A percentile compares a stretch with the other conserved stretches of the same genome.
phyloP scores from a whole-genome alignment of 2,888 invertebrate genomes.

The Cryptocephalus primarius region DNA sequence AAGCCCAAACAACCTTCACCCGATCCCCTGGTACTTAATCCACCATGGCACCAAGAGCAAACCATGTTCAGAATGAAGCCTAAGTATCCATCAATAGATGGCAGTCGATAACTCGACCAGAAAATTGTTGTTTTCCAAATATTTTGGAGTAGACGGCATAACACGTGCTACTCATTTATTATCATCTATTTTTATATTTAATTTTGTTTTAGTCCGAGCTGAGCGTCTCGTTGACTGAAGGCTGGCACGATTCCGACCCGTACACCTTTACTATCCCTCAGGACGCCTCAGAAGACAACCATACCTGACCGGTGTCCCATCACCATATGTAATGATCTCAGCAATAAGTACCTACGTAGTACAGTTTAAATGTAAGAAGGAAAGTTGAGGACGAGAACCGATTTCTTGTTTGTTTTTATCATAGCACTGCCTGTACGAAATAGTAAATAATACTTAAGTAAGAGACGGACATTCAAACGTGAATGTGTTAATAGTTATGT shows the following conservation, averaged over 20 bases:
- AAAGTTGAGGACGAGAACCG: neutral
- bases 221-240: slow-evolving; percentile 29
- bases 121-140: too few relatives aligned
- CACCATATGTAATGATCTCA: slow-evolving; percentile 22
- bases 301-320: slow-evolving; percentile 4
- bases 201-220: slow-evolving; percentile 30
- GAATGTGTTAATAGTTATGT: slow-evolving; percentile 15
- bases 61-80: too few relatives aligned
- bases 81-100: too few relatives aligned
- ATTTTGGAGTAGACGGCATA: too few relatives aligned
- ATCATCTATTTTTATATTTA: neutral
- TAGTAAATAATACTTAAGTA: slow-evolving; percentile 12
- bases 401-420: slow-evolving; percentile 4
- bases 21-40: too few relatives aligned
- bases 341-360: slow-evolving; percentile 20
- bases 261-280: slow-evolving; percentile 17
- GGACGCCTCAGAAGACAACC: slow-evolving; percentile 11
- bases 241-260: slow-evolving; percentile 22
- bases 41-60: too few relatives aligned
- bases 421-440: slow-evolving; percentile 25
- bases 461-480: slow-evolving; percentile 16
- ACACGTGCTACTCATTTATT: too few relatives aligned
- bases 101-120: too few relatives aligned
- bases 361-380: neutral
- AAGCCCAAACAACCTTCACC: too few relatives aligned